phyloP scores from a whole-genome alignment of 1,140 invertebrate species.

The Eupristina koningsbergeri region DNA sequence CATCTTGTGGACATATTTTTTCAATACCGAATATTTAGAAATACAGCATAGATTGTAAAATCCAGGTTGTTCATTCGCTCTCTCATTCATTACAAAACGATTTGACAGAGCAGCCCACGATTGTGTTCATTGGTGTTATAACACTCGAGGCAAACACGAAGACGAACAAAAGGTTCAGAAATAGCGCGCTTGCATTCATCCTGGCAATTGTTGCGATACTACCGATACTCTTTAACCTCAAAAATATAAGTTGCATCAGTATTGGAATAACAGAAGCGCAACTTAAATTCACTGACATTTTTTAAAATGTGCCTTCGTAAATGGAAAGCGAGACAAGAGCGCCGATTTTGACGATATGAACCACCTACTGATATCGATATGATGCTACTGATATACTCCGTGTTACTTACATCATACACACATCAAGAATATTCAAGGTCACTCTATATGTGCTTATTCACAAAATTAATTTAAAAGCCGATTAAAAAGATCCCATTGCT shows the following conservation, averaged over 20 bases:
- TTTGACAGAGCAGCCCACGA: no score
- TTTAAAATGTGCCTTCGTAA: no score
- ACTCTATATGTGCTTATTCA: not conserved
- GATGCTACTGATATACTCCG: not conserved
- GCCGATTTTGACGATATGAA: slow-evolving; percentile 6
- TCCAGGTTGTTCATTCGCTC: no score
- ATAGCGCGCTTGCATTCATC: not conserved
- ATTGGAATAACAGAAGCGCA: not conserved
- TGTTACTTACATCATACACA: not conserved
- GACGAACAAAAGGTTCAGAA: not conserved
- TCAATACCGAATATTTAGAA: no score
- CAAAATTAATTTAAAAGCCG: not conserved
- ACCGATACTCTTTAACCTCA: not conserved
- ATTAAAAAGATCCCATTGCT: no score
- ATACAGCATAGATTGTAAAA: no score
- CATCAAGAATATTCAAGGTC: slow-evolving; percentile 39
- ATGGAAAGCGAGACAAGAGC: no score
- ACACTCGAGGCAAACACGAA: no score
- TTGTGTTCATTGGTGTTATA: not conserved
- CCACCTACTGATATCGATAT: not conserved
- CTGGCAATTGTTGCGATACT: not conserved
- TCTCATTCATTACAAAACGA: no score
- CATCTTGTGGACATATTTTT: no score
- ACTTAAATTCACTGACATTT: no score
- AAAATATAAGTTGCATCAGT: slow-evolving; percentile 6